Evolutionary conservation across 1,140 invertebrate genomes (phyloP).

Genomic region (Drosophila tani): DNA sequence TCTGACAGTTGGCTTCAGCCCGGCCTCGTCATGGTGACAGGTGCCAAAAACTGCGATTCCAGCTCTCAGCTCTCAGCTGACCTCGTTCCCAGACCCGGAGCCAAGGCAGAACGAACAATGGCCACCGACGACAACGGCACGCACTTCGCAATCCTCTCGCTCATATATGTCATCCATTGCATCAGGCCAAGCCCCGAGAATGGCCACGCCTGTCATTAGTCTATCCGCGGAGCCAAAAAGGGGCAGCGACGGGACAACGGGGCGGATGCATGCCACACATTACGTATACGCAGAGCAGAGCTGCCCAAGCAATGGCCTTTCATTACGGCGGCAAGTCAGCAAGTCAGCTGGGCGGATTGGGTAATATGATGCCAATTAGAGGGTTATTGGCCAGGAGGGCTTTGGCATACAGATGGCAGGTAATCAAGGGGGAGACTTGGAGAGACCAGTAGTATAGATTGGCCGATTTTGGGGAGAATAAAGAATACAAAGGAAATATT

Average conservation of each 20-base stretch:
- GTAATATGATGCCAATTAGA: slow-evolving; percentile 31
- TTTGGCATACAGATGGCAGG: slow-evolving; percentile 17
- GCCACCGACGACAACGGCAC: background rate
- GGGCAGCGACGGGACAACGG: background rate
- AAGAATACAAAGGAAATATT: no score
- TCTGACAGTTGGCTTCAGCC: no score
- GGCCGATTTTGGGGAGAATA: no score
- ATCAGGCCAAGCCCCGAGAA: slow-evolving; percentile 47
- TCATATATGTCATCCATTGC: slow-evolving; percentile 26
- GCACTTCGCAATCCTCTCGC: background rate
- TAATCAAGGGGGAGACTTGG: slow-evolving; percentile 3
- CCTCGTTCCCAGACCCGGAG: slow-evolving; percentile 29
- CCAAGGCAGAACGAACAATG: slow-evolving; percentile 14
- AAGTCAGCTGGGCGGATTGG: slow-evolving; percentile 13
- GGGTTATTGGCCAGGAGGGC: slow-evolving; percentile 11
- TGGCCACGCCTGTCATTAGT: slow-evolving; percentile 35
- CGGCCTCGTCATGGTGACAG: background rate
- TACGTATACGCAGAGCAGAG: slow-evolving; percentile 48
- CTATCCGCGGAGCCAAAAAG: background rate
- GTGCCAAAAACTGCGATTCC: slow-evolving; percentile 32
- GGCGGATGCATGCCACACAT: slow-evolving; percentile 34
- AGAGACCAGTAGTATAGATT: background rate
- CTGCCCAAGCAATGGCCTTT: slow-evolving; percentile 10
- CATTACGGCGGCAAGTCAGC: slow-evolving; percentile 7
- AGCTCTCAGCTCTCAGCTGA: slow-evolving; percentile 14